These are phyloP conservation scores for Chrysaora quinquecirrha DNA, from an alignment of 30 jellyfish, hydroid and myxozoan genomes.

Conservation along the genomic window DNA sequence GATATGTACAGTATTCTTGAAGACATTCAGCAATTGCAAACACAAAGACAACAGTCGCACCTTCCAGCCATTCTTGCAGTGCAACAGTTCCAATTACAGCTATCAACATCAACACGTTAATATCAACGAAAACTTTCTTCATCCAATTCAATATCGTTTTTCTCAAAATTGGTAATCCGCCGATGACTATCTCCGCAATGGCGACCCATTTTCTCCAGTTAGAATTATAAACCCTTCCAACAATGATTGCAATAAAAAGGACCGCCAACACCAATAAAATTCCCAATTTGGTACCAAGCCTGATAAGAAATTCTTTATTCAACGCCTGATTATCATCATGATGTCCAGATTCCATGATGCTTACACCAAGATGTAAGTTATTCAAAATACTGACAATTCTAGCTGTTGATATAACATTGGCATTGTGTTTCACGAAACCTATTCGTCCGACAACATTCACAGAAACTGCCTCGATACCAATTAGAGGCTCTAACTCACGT, in stretches of 20 bases:
- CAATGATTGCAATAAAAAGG: slow-evolving; percentile 51
- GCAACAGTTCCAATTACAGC: slow-evolving; percentile 89
- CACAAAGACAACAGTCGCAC: slow-evolving; percentile 73
- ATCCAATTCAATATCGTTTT: slow-evolving; percentile 52
- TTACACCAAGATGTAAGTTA: slow-evolving; percentile 78
- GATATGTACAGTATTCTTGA: slow-evolving; percentile 59
- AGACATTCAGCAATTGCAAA: slow-evolving; percentile 85
- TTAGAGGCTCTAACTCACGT: slow-evolving; percentile 44
- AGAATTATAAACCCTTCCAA: slow-evolving; percentile 14
- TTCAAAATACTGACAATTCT: slow-evolving; percentile 57
- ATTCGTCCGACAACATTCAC: slow-evolving; percentile 84
- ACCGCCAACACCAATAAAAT: slow-evolving; percentile 17
- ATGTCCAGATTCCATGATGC: slow-evolving; percentile 77
- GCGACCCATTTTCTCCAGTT: slow-evolving; percentile 72
- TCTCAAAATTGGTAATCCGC: slow-evolving; percentile 67
- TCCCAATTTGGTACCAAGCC: slow-evolving; percentile 31
- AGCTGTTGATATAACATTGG: slow-evolving; percentile 34
- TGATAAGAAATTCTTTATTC: slow-evolving; percentile 14
- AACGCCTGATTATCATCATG: slow-evolving; percentile 18
- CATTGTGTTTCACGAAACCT: slow-evolving; percentile 72
- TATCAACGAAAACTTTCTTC: slow-evolving; percentile 63
- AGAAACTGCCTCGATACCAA: slow-evolving; percentile 68
- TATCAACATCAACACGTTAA: slow-evolving; percentile 78
- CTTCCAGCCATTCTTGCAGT: slow-evolving; percentile 77
- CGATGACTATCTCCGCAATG: slow-evolving; percentile 55